These are phyloP conservation scores for Xestia c-nigrum DNA, from an alignment of 2,888 invertebrate genomes.

Conservation along the genomic window DNA sequence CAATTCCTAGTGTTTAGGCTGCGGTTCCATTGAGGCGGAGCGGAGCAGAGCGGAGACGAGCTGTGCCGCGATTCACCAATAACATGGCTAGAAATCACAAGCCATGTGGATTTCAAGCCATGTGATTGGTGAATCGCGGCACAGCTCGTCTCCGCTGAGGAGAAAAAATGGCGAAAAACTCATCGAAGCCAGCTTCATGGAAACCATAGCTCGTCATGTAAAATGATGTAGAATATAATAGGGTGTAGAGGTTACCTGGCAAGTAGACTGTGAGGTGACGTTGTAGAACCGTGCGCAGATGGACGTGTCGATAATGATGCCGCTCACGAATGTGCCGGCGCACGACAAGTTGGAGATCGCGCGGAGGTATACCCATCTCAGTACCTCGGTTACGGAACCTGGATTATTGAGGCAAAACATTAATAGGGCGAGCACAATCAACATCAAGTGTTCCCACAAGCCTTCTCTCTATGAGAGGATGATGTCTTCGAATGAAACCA, in stretches of 20 bases:
- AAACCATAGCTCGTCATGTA: background rate
- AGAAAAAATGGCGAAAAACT: background rate
- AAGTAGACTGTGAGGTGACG: slow-evolving; percentile 85
- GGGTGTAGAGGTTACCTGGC: slow-evolving; percentile 73
- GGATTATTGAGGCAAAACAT: background rate
- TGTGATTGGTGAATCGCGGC: too few relatives aligned
- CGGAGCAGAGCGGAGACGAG: too few relatives aligned
- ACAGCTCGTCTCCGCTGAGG: too few relatives aligned
- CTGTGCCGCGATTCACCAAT: too few relatives aligned
- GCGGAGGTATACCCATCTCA: slow-evolving; percentile 84
- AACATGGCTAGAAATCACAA: too few relatives aligned
- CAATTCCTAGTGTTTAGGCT: background rate
- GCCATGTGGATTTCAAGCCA: too few relatives aligned
- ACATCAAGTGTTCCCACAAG: background rate
- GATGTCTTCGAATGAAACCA: background rate
- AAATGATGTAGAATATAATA: background rate
- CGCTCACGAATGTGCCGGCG: slow-evolving; percentile 69
- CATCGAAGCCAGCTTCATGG: background rate
- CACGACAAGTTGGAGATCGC: slow-evolving; percentile 77
- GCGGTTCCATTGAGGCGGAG: too few relatives aligned
- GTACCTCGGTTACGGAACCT: slow-evolving; percentile 74
- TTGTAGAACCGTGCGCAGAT: slow-evolving; percentile 84
- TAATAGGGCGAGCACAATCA: background rate
- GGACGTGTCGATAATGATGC: slow-evolving; percentile 73
- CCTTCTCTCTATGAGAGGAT: background rate